Evolutionary conservation across 1,140 invertebrate species (phyloP), one percentile per base, ranked within the genome.

Genomic region (Cydia pomonella): DNA sequence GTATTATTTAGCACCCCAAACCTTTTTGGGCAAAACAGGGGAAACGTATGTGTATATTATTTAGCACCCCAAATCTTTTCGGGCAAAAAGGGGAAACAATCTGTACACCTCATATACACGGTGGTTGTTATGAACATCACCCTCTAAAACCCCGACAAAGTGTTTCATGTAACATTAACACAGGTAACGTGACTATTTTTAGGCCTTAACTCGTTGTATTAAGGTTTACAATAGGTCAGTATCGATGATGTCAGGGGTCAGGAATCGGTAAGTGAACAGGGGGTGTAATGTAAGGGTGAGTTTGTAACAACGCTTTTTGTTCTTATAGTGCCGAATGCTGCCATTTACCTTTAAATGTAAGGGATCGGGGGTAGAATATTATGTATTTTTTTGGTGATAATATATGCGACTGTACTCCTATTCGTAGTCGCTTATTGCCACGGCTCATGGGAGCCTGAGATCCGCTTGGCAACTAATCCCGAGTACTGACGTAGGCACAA

Each of bases 261-360:
- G 53, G 53, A 23, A 23, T 59, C 53, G n/a, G 18, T 59, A 59
- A 59, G 21, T 59, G 53, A 59, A 59, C 53, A 59, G 21, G 53
- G 33, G 53, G 53, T 59, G 53, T 23, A 1, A 23, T 59, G 3
- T 21, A 59, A 23, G 53, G 53, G 53, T 59, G 53, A 23, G 21
- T 59, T 21, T 59, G 18, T 59, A 59, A 53, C 50, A 47, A 50
- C 47, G 47, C 47, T 50, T 23, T 59, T 59, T 59, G 18, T 59
- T 59, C 18, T 18, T 53, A 53, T 7, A 3, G 50, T 18, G 41
- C 7, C n/a, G 7, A 53, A 21, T 18, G 16, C 16, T 21, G 16
- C 50, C n/a, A 53, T 18, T 18, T 53, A 53, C 16, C 16, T 44
- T n/a, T 18, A 53, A 53, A 53, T 21, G 10, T 44, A 12, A 44